Base-by-base conservation (phyloP, 1,140 invertebrate genomes). In the Metopolophium dirhodum region DNA sequence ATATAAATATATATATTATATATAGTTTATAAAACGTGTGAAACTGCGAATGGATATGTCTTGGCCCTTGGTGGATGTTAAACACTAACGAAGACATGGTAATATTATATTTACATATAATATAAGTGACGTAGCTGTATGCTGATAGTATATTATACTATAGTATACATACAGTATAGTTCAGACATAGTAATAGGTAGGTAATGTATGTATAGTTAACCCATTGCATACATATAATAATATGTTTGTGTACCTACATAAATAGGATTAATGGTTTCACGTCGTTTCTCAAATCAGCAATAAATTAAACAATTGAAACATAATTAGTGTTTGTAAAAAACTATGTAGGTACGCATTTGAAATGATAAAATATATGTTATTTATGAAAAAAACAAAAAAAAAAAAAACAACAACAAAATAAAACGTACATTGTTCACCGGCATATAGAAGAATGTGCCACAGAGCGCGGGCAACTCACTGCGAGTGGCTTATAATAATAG, bases 351-450 rank as follows among this genome's bases (percentile, higher is more conserved):
- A 26, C 41, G 37, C 35, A 86, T 86, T 86, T 26, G 37, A 86
- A 86, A 30, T 86, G 37, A 86, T 86, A n/a, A n/a, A n/a, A 45
- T 86, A 45, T 86, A 47, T 47, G 45, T 86, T 47, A 86, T 86
- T 86, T 86, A 86, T 22, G 49, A 11, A 37, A 54, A 54, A 51
- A 23, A 35, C 54, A 35, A 47, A 0, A 7, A 11, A 37, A 54
- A 54, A 51, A 23, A 35, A 88, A 35, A 47, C 2, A 7, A 47
- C 23, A 87, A 87, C 30, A 20, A 89, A 89, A 51, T 35, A 54
- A 89, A 89, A 37, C 9, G 49, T 51, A 49, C 86, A 88, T 88
- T 88, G 47, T 88, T 88, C 23, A 20, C 7, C 47, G 86, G 23
- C 22, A 23, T 51, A 18, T 22, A 45, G 41, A 41, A 41, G 83